Evolutionary conservation across 2,888 invertebrate species (phyloP).

Genomic region (Cactoblastis cactorum): DNA sequence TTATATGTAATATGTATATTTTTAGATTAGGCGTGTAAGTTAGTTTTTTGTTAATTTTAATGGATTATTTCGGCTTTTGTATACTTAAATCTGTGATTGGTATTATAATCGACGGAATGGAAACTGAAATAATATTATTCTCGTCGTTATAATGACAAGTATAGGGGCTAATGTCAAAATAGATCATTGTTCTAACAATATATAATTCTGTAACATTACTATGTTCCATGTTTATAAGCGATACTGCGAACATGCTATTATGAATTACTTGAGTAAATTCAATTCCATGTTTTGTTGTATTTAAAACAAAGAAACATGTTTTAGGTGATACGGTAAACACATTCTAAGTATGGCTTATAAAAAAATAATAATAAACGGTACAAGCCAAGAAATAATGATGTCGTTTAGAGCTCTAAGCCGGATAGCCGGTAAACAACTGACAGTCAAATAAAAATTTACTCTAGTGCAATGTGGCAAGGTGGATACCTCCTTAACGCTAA

Average conservation of each 20-base stretch:
- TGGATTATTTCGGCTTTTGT: neutral
- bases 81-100: too few relatives aligned
- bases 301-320: too few relatives aligned
- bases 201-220: neutral
- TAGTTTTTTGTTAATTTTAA: neutral
- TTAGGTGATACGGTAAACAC: conserved; percentile 2
- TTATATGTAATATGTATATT: neutral
- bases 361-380: conserved; percentile 45
- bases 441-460: conserved; percentile 30
- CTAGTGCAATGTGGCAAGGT: conserved; percentile 37
- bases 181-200: neutral
- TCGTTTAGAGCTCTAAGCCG: conserved; percentile 34
- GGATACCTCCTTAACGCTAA: conserved; percentile 34
- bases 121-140: neutral
- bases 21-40: neutral
- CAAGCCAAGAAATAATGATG: conserved; percentile 37
- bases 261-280: too few relatives aligned
- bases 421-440: conserved; percentile 41
- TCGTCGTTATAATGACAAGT: neutral
- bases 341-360: conserved; percentile 6
- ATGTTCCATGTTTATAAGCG: neutral
- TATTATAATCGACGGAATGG: too few relatives aligned
- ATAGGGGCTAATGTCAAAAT: neutral
- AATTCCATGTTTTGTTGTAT: too few relatives aligned
- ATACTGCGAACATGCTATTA: too few relatives aligned